These are phyloP conservation scores for Parnassius orleans DNA, from an alignment of 2,888 invertebrate species.

Conservation along the genomic window DNA sequence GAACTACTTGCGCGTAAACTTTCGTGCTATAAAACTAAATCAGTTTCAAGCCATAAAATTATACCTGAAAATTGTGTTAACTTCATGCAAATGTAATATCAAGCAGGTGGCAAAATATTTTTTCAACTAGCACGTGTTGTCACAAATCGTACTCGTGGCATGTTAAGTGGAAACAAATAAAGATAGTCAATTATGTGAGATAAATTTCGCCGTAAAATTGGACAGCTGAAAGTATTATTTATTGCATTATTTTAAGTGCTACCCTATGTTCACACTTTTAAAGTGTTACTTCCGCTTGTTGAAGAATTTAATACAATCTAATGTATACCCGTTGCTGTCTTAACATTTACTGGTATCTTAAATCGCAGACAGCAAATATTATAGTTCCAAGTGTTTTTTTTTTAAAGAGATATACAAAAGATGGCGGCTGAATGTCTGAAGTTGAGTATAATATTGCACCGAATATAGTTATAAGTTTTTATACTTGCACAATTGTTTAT, in stretches of 20 bases:
- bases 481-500: no score
- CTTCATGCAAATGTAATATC: no score
- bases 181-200: conserved; percentile 30
- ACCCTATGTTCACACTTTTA: conserved; percentile 42
- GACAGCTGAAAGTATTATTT: conserved; percentile 45
- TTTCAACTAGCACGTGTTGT: conserved; percentile 32
- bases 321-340: not conserved
- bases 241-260: conserved; percentile 12
- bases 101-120: not conserved
- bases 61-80: no score
- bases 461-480: no score
- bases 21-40: no score
- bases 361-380: no score
- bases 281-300: conserved; percentile 53
- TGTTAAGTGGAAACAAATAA: conserved; percentile 12
- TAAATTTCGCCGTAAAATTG: conserved; percentile 39
- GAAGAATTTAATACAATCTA: not conserved
- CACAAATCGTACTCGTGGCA: conserved; percentile 20
- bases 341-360: not conserved
- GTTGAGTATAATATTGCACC: no score
- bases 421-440: no score
- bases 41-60: no score
- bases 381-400: not conserved
- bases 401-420: no score
- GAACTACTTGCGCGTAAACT: no score